phyloP scores from a whole-genome alignment of 2,888 invertebrate genomes.

The Nomada flava region DNA sequence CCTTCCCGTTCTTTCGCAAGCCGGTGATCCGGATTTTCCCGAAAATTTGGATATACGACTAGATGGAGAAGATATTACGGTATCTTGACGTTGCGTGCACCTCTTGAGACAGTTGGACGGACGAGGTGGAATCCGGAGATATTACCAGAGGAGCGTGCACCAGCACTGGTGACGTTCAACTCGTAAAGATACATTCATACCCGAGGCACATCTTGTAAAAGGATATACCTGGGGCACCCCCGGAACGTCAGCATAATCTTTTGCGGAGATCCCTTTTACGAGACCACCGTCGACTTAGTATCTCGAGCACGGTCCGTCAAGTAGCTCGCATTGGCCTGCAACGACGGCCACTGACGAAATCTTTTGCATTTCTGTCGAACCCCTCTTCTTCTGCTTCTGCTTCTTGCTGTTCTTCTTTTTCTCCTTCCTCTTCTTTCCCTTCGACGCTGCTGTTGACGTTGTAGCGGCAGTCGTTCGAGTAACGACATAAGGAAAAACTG shows the following conservation, averaged over 20 bases:
- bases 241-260: conserved; percentile 72
- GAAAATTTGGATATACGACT: conserved; percentile 36
- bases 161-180: conserved; percentile 56
- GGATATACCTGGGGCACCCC: conserved; percentile 62
- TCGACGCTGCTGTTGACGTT: background rate
- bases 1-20: background rate
- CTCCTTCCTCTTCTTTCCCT: background rate
- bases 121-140: conserved; percentile 56
- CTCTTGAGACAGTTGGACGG: conserved; percentile 52
- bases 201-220: conserved; percentile 63
- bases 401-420: background rate
- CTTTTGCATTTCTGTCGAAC: conserved; percentile 19
- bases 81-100: conserved; percentile 45
- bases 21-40: conserved; percentile 23
- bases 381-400: background rate
- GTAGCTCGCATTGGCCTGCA: conserved; percentile 36
- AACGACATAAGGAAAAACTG: conserved; percentile 15
- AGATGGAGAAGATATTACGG: background rate
- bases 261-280: conserved; percentile 68
- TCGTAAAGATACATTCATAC: conserved; percentile 74
- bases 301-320: conserved; percentile 65
- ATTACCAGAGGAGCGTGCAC: conserved; percentile 46
- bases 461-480: background rate
- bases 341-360: conserved; percentile 41
- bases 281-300: conserved; percentile 67